Base-by-base conservation (phyloP, 2,888 invertebrate genomes). In the Dione vanillae region DNA sequence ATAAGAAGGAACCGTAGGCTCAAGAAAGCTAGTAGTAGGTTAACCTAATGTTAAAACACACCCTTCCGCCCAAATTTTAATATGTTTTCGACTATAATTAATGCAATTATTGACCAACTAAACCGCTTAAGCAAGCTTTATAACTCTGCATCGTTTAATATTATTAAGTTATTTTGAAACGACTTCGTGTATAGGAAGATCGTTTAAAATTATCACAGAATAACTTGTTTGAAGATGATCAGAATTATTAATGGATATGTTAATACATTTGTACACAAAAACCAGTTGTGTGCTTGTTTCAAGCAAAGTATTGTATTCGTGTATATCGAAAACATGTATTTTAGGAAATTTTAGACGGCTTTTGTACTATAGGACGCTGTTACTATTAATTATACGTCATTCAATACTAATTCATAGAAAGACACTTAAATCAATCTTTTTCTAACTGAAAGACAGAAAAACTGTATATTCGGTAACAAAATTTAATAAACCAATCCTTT, bases 161-260 rank as follows among this genome's bases (percentile, higher is more conserved):
- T 6, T 1, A 49, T 35, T 16, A 37, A 19, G 9, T 37, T 40
- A 37, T 49, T 49, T 43, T n/a, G 8, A 35, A 61, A 35, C 20
- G 9, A 43, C 10, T 61, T 45, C n/a, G 16, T 45, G 6, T 37
- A 16, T 40, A 56, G 19, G n/a, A 45, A 43, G 10, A 27, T 45
- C 10, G 27, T 61, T 59, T 10, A 43, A 20, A 40, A 40, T 14
- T n/a, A 51, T 37, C 11, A 37, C 49, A 16, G 16, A 64, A 56
- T 19, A 56, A 64, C 64, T 51, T 37, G 64, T 64, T 37, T 49
- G 19, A 51, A 37, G 64, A 64, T 51, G 47, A 49, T 49, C 64
- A 64, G 64, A 37, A 64, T 49, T 64, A 9, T 16, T 64, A 19
- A 40, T 64, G 14, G 3, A 11, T 37, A 37, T 19, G 49, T 12